Conservation (phyloP, 2,113 vertebrate species). For the rat (Rattus norvegicus) region DNA sequence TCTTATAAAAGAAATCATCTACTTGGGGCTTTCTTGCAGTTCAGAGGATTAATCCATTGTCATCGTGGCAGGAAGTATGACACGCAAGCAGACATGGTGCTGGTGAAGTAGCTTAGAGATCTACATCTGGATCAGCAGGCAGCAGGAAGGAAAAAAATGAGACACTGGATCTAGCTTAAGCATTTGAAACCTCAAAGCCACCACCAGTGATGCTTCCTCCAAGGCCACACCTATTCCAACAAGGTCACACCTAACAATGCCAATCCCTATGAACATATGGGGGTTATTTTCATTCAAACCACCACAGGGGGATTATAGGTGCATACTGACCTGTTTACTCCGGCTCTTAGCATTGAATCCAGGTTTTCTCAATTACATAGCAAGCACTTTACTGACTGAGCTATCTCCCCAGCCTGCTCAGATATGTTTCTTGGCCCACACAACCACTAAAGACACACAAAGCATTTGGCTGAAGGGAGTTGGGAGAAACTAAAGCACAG, state of each 20-base stretch:
- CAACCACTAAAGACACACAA: background rate
- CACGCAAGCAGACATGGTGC: background rate
- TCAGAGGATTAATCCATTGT: background rate
- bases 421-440: background rate
- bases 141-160: background rate
- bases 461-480: background rate
- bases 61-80: background rate
- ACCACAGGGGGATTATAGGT: background rate
- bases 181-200: background rate
- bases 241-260: background rate
- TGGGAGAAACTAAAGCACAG: background rate
- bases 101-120: background rate
- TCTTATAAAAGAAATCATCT: background rate
- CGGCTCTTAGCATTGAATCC: too few relatives aligned
- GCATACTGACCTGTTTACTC: background rate
- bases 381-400: background rate
- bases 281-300: background rate
- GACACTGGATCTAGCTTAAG: background rate
- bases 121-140: background rate
- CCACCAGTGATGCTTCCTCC: too few relatives aligned
- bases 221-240: too few relatives aligned
- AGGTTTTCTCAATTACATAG: background rate
- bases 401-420: background rate
- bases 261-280: background rate
- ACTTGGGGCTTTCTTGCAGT: background rate